These are phyloP conservation scores for Nylanderia fulva DNA, from an alignment of 1,140 invertebrate species.

Conservation along the genomic window DNA sequence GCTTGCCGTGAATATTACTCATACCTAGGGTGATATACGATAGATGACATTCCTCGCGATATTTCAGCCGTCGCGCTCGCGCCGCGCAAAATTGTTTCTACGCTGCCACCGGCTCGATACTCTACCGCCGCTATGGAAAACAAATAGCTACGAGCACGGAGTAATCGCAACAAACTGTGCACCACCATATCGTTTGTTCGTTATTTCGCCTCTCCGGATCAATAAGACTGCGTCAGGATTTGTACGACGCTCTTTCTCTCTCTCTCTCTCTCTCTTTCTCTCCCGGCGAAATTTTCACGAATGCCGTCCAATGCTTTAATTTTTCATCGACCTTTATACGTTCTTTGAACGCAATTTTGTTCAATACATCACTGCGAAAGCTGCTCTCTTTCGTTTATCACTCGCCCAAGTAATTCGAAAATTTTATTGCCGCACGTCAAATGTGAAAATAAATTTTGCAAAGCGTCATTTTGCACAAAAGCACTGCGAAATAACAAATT, in stretches of 20 bases:
- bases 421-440: neutral
- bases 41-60: constrained; percentile 58
- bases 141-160: constrained; percentile 49
- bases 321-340: neutral
- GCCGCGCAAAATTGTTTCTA: constrained; percentile 57
- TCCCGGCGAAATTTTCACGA: constrained; percentile 35
- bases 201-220: constrained; percentile 47
- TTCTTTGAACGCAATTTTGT: constrained; percentile 24
- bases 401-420: constrained; percentile 5
- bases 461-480: neutral
- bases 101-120: constrained; percentile 41
- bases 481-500: neutral
- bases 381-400: constrained; percentile 8
- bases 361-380: constrained; percentile 16
- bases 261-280: too few species aligned
- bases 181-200: constrained; percentile 45
- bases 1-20: constrained; percentile 41
- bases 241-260: neutral
- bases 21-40: constrained; percentile 33
- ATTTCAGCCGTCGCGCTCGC: constrained; percentile 46
- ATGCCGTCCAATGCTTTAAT: constrained; percentile 7
- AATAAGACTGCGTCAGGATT: constrained; percentile 56
- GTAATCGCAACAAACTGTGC: constrained; percentile 57
- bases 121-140: constrained; percentile 36
- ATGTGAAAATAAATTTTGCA: neutral